Evolutionary conservation across 2,797 vertebrate genomes (phyloP).

Genomic region (Oryzias sinensis): DNA sequence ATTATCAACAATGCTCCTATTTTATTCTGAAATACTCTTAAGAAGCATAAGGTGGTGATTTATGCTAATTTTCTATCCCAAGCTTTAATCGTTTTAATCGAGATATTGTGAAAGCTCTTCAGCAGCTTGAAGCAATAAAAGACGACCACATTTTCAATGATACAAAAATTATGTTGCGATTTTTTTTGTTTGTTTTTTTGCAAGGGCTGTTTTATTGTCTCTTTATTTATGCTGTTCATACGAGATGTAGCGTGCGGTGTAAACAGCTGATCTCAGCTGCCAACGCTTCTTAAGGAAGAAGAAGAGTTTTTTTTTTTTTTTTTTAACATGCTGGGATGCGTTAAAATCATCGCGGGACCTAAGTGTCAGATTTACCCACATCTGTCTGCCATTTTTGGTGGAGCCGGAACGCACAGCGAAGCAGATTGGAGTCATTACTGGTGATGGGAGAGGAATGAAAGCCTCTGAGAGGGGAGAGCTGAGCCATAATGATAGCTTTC

Average conservation of each 20-base stretch:
- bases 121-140: not conserved
- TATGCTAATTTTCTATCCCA: too few species aligned
- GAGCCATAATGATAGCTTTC: constrained; percentile 50
- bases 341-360: constrained; percentile 6
- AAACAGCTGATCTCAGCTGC: constrained; percentile 37
- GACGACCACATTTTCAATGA: too few species aligned
- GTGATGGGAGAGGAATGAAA: constrained; percentile 60
- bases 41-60: too few species aligned
- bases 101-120: not conserved
- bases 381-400: constrained; percentile 58
- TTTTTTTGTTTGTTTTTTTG: not conserved
- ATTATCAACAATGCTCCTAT: too few species aligned
- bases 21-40: too few species aligned
- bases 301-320: constrained; percentile 1
- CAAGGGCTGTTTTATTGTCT: constrained; percentile 32
- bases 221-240: constrained; percentile 28
- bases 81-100: too few species aligned
- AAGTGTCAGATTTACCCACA: constrained; percentile 28
- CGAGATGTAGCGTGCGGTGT: constrained; percentile 23
- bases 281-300: constrained; percentile 12
- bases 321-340: constrained; percentile 2
- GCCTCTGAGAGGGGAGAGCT: constrained; percentile 15
- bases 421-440: constrained; percentile 66
- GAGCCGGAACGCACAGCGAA: constrained; percentile 44
- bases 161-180: constrained; percentile 3